These are phyloP conservation scores for Ennomos erosarius DNA, from an alignment of 2,888 invertebrate species.

Conservation along the genomic window DNA sequence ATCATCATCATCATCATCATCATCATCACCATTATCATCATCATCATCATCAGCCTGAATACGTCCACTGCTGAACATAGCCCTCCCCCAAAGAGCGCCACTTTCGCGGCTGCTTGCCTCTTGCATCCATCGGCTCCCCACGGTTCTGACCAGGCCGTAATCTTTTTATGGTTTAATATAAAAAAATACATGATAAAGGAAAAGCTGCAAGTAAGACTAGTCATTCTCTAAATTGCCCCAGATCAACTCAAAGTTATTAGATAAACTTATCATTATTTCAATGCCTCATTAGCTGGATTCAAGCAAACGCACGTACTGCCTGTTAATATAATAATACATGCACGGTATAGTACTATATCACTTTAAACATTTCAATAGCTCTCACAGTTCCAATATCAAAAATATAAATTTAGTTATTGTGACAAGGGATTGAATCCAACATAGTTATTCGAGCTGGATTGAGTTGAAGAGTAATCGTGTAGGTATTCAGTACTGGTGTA, in stretches of 20 bases:
- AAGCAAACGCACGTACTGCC: conserved; percentile 20
- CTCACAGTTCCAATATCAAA: background rate
- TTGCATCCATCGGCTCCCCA: no score
- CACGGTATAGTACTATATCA: background rate
- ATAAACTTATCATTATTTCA: conserved; percentile 34
- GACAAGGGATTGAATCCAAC: conserved; percentile 1
- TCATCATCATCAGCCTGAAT: no score
- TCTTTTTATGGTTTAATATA: no score
- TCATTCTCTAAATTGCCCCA: conserved; percentile 37
- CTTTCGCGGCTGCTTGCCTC: no score
- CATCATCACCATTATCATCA: no score
- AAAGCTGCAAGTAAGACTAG: conserved; percentile 1
- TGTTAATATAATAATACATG: background rate
- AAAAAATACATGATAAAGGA: background rate
- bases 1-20: no score
- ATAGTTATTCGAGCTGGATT: conserved; percentile 3
- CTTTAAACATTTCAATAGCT: background rate
- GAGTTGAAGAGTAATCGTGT: conserved; percentile 13
- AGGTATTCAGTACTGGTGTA: conserved; percentile 15
- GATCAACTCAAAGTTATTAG: conserved; percentile 40
- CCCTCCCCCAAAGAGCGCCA: no score
- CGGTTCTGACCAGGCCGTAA: no score
- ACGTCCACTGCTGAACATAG: no score
- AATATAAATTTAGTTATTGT: background rate
- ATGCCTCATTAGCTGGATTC: conserved; percentile 37